A percentile compares a stretch with the other conserved stretches of the same genome.
Conservation (phyloP, 2,797 vertebrate genomes). For the Myotis daubentonii region DNA sequence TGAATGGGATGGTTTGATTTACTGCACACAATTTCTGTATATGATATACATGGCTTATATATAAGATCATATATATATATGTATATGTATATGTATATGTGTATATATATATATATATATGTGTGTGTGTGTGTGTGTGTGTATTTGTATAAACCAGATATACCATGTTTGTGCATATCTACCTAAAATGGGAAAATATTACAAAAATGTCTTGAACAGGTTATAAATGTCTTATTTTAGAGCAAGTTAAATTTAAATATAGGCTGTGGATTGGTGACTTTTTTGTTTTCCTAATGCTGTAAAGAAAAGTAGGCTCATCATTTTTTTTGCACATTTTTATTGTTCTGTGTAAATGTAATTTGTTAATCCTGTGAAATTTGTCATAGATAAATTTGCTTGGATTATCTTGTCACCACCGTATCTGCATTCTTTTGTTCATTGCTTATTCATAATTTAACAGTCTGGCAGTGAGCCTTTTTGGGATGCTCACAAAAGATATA, state of each 20-base stretch:
- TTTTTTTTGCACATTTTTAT: slow-evolving; percentile 89
- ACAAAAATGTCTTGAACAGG: slow-evolving; percentile 69
- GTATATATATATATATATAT: rapidly evolving
- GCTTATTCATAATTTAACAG: slow-evolving; percentile 93
- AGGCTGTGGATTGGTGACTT: slow-evolving; percentile 80
- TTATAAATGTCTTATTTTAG: slow-evolving; percentile 85
- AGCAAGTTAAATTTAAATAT: slow-evolving; percentile 83
- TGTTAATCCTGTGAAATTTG: slow-evolving; percentile 94
- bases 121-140: background rate
- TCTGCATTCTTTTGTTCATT: slow-evolving; percentile 93
- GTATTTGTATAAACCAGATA: slow-evolving; percentile 47
- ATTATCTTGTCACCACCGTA: slow-evolving; percentile 93
- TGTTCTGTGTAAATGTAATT: slow-evolving; percentile 93
- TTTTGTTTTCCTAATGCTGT: slow-evolving; percentile 80
- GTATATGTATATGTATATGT: background rate
- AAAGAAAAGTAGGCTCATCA: slow-evolving; percentile 85
- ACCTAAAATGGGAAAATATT: slow-evolving; percentile 70
- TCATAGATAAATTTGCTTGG: slow-evolving; percentile 94
- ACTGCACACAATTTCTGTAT: slow-evolving; percentile 26
- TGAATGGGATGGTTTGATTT: background rate
- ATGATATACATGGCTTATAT: background rate
- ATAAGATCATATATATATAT: background rate
- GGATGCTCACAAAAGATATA: slow-evolving; percentile 91
- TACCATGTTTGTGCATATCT: slow-evolving; percentile 59
- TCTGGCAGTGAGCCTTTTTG: slow-evolving; percentile 92